Evolutionary conservation across 2,113 vertebrate genomes (phyloP), one percentile per base, ranked within the genome.

Genomic region (Rhombomys opimus): DNA sequence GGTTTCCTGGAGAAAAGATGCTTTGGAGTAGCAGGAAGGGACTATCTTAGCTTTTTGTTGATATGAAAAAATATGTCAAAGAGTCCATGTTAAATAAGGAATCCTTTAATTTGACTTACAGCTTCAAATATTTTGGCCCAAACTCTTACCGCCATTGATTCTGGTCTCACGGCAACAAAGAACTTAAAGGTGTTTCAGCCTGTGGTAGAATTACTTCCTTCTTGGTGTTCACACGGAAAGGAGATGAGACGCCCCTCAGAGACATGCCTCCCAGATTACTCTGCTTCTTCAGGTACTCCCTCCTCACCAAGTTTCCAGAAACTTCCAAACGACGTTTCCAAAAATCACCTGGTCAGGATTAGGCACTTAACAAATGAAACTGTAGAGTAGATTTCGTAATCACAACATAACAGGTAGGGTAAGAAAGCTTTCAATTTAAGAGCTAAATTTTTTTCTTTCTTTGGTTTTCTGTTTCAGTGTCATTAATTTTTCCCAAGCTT

Each of bases 381-480:
- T 68, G 2, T 68, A 65, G 25, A 18, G 82, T 11, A 70, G 7
- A 25, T 70, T 87, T 54, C 25, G n/a, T 14, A 70, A 22, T 7
- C 41, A 86, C 50, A 25, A 65, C 11, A n/a, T 70, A n/a, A 3
- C 46, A 87, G 12, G 30, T 23, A 87, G 65, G 46, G 50, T 70
- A 54, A 86, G 18, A 84, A 72, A 82, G 61, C 35, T 52, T 7
- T 73, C 61, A 35, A 72, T 73, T 65, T 84, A 95, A 77, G 63
- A 87, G 81, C 22, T 72, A 68, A 76, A 76, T 10, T 15, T 92
- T 59, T 73, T 91, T 75, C n/a, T 95, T 27, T 41, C 57, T 78
- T 89, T 89, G n/a, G 4, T 68, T 92, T 94, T 89, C 59, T 61
- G 18, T 89, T 35, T 85, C 46, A 70, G 13, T 92, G 81, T 57